These are phyloP conservation scores for Sorex araneus DNA, from an alignment of 2,113 vertebrate genomes.

Conservation along the genomic window DNA sequence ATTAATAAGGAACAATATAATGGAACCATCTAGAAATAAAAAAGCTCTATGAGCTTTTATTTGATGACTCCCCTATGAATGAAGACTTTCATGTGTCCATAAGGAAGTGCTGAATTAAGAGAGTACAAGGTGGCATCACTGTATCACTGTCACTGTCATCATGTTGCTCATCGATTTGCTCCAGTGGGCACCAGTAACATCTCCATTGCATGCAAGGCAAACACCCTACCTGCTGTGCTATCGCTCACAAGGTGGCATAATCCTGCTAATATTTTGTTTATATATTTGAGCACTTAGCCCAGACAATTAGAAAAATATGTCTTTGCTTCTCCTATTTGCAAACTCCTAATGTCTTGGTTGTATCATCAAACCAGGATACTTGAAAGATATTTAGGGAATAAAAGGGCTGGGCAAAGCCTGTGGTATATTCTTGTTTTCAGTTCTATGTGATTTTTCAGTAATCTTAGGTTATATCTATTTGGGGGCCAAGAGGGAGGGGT, in stretches of 20 bases:
- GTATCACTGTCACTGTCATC: too few species aligned
- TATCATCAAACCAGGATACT: background rate
- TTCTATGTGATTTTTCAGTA: background rate
- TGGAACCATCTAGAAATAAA: constrained; percentile 17
- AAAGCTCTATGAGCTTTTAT: background rate
- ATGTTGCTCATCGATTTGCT: too few species aligned
- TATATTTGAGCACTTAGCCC: background rate
- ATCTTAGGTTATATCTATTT: background rate
- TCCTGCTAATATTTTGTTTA: background rate
- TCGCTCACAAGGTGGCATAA: background rate
- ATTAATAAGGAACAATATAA: background rate
- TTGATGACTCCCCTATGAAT: background rate
- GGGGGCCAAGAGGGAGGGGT: too few species aligned
- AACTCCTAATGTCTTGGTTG: background rate
- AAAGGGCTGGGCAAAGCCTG: background rate
- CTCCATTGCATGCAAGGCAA: too few species aligned
- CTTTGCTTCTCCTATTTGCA: background rate
- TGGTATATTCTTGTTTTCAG: background rate
- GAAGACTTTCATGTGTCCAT: background rate
- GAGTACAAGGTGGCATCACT: background rate
- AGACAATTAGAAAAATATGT: background rate
- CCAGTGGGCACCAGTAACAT: too few species aligned
- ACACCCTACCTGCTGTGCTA: too few species aligned
- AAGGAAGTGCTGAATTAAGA: background rate
- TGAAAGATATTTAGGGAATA: background rate